Conservation (phyloP, 2,888 invertebrate species). For the Drosophila leonis region DNA sequence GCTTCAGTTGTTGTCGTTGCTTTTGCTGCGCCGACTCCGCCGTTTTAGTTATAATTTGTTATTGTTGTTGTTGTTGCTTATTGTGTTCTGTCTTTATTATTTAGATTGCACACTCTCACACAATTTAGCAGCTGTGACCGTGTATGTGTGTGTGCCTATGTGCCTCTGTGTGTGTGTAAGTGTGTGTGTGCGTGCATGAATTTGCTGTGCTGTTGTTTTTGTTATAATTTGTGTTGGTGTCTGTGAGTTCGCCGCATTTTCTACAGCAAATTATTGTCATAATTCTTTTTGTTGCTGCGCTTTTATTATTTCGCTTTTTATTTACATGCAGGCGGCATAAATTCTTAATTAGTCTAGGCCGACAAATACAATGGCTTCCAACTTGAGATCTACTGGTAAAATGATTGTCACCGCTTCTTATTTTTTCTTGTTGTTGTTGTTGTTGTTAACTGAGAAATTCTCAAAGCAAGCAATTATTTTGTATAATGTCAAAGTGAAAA, state of each 20-base stretch:
- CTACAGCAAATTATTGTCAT: slow-evolving; percentile 74
- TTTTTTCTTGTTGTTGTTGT: neutral
- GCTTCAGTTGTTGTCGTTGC: slow-evolving; percentile 43
- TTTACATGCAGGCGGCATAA: slow-evolving; percentile 66
- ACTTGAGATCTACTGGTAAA: slow-evolving; percentile 27
- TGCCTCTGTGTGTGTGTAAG: slow-evolving; percentile 3
- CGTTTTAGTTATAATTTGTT: slow-evolving; percentile 62
- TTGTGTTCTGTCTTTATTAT: slow-evolving; percentile 55
- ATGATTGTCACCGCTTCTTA: slow-evolving; percentile 10
- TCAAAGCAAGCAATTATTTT: slow-evolving; percentile 35
- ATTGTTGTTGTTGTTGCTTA: slow-evolving; percentile 34
- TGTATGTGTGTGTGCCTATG: slow-evolving; percentile 18
- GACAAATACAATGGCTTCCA: slow-evolving; percentile 42
- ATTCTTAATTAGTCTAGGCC: slow-evolving; percentile 75
- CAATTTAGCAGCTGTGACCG: slow-evolving; percentile 40
- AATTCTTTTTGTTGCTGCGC: slow-evolving; percentile 52
- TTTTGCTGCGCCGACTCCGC: slow-evolving; percentile 50
- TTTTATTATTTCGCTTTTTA: slow-evolving; percentile 51
- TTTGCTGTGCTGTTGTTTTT: slow-evolving; percentile 22
- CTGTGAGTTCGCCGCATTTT: slow-evolving; percentile 64
- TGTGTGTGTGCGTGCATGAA: slow-evolving; percentile 5
- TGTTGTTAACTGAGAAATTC: slow-evolving; percentile 18
- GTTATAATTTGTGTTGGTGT: slow-evolving; percentile 19
- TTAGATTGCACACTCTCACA: slow-evolving; percentile 61
- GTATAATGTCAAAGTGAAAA: slow-evolving; percentile 32